Conservation (phyloP, 2,797 vertebrate genomes). For the Alcedo quadribrachys region DNA sequence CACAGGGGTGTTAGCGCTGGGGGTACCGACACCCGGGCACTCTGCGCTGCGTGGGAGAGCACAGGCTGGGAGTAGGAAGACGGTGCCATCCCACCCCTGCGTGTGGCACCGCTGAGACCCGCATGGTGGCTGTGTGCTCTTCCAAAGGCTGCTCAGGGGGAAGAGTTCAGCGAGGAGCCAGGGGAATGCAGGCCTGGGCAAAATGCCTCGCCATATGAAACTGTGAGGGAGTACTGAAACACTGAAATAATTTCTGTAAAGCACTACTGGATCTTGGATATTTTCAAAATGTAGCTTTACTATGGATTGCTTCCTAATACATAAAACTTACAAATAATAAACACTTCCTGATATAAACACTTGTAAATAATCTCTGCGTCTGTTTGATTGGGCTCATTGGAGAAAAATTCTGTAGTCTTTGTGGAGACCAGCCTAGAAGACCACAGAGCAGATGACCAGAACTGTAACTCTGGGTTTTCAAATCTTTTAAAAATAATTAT, state of each 20-base stretch:
- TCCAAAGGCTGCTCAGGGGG: accelerated
- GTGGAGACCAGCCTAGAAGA: neutral
- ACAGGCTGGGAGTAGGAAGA: accelerated
- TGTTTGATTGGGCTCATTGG: neutral
- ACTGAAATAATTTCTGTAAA: neutral
- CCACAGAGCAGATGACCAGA: neutral
- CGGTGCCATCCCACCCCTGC: accelerated
- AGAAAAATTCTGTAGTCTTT: neutral
- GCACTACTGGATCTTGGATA: neutral
- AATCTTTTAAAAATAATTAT: neutral
- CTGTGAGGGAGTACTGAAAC: neutral
- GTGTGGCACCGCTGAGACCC: accelerated
- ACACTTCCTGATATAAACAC: neutral
- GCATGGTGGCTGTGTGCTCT: accelerated
- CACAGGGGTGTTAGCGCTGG: neutral
- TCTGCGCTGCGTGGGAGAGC: neutral
- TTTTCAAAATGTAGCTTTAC: neutral
- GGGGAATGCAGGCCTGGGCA: neutral
- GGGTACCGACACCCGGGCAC: too few species aligned
- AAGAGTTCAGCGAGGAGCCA: too few species aligned
- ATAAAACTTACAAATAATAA: too few species aligned
- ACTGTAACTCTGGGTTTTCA: neutral
- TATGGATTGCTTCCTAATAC: neutral
- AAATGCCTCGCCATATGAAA: accelerated
- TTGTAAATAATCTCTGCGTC: neutral